These are phyloP conservation scores for Drosophila parabipectinata DNA, from an alignment of 1,140 invertebrate genomes.

Conservation along the genomic window DNA sequence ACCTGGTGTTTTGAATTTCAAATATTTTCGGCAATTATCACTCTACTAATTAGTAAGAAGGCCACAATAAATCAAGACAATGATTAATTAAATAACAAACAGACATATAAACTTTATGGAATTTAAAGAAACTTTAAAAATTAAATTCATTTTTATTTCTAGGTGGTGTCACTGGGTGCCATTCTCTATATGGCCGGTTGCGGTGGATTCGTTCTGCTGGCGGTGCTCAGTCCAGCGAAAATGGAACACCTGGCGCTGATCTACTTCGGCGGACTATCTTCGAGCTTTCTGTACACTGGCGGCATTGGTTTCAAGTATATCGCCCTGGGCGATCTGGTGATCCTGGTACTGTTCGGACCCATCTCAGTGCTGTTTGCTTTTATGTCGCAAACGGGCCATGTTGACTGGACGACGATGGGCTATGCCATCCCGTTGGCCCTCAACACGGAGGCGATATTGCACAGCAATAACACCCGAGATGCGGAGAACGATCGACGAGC, in stretches of 20 bases:
- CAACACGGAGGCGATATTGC: constrained; percentile 97
- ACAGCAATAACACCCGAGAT: constrained; percentile 97
- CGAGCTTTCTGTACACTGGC: constrained; percentile 96
- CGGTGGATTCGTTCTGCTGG: constrained; percentile 93
- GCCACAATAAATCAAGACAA: not conserved
- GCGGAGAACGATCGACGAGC: constrained; percentile 92
- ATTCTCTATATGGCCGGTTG: constrained; percentile 94
- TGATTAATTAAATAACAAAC: not conserved
- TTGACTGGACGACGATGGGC: constrained; percentile 94
- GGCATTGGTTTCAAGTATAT: constrained; percentile 98
- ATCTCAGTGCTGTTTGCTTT: constrained; percentile 97
- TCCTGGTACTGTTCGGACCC: constrained; percentile 96
- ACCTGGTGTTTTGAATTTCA: not conserved
- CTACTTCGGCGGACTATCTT: constrained; percentile 97
- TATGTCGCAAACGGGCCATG: constrained; percentile 94
- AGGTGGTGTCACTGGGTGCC: constrained; percentile 93
- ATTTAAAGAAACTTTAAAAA: not conserved
- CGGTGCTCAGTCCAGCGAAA: constrained; percentile 92
- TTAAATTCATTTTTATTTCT: constrained; percentile 26
- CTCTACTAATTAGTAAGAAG: constrained; percentile 15
- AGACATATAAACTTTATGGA: not conserved
- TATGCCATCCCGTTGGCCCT: constrained; percentile 97
- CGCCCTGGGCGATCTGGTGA: constrained; percentile 94
- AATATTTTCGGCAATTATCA: constrained; percentile 15
- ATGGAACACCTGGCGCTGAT: constrained; percentile 97